A percentile compares a stretch with the other conserved stretches of the same genome.
phyloP scores from a whole-genome alignment of 1,140 invertebrate species.

The Pseudomyrmex sp. region DNA sequence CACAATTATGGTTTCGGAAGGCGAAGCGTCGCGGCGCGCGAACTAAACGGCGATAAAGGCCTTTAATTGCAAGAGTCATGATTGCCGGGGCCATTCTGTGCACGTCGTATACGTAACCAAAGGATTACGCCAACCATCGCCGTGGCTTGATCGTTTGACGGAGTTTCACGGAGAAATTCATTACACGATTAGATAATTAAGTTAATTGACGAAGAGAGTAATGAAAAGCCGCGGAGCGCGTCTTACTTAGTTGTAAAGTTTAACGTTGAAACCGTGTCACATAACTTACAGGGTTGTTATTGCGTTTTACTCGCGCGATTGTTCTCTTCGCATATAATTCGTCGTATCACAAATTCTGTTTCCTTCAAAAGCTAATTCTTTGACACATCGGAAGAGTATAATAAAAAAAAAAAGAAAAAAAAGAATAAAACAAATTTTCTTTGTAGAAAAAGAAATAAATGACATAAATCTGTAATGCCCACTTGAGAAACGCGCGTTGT shows the following conservation, averaged over 20 bases:
- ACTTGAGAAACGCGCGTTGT: too few relatives aligned
- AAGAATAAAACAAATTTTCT: too few relatives aligned
- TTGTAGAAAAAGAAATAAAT: too few relatives aligned
- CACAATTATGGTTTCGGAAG: background rate
- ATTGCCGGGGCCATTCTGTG: conserved; percentile 46
- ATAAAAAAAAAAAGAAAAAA: background rate
- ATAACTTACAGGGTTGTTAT: conserved; percentile 39
- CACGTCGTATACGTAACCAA: conserved; percentile 61
- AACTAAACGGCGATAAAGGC: conserved; percentile 54
- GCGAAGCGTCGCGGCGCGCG: background rate
- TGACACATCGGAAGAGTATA: background rate
- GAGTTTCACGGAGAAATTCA: conserved; percentile 77
- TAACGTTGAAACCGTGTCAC: conserved; percentile 40
- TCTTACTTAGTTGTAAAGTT: conserved; percentile 76
- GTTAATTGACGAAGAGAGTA: conserved; percentile 80
- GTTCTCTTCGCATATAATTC: conserved; percentile 6
- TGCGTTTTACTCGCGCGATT: background rate
- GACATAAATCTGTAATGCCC: too few relatives aligned
- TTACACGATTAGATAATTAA: conserved; percentile 83
- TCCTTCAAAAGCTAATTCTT: background rate
- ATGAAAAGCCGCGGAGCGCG: conserved; percentile 71
- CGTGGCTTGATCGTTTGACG: conserved; percentile 72
- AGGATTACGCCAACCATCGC: conserved; percentile 60
- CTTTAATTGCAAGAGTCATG: conserved; percentile 60
- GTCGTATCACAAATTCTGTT: background rate